phyloP scores from a whole-genome alignment of 2,888 invertebrate genomes.

The Ophion obscuratus region DNA sequence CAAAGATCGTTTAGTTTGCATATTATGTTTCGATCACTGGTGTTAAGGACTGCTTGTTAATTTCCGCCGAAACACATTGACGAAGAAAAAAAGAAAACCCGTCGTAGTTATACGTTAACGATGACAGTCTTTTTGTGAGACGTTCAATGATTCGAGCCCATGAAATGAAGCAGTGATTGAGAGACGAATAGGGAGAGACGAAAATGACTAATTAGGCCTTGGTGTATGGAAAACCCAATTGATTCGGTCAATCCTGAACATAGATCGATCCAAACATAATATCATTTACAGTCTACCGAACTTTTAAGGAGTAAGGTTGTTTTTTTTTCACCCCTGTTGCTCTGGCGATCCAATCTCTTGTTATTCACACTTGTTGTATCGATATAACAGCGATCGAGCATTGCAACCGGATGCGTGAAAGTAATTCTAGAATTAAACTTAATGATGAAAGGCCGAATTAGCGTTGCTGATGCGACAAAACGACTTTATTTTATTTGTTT shows the following conservation, averaged over 20 bases:
- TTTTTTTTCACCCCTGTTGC: constrained; percentile 31
- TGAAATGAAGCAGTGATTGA: constrained; percentile 28
- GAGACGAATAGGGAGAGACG: constrained; percentile 3
- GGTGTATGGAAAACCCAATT: constrained; percentile 1
- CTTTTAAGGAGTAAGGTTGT: constrained; percentile 46
- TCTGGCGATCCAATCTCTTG: constrained; percentile 30
- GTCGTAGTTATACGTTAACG: constrained; percentile 33
- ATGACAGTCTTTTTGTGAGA: constrained; percentile 39
- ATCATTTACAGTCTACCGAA: constrained; percentile 47
- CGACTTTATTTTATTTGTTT: constrained; percentile 65
- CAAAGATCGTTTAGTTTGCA: constrained; percentile 45
- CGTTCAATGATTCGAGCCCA: constrained; percentile 39
- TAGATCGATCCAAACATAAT: constrained; percentile 70
- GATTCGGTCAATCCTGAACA: constrained; percentile 59
- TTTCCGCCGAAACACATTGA: constrained; percentile 34
- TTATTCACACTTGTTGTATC: background rate
- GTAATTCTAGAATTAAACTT: constrained; percentile 62
- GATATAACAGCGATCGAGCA: constrained; percentile 14
- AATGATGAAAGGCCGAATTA: constrained; percentile 78
- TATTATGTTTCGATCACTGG: constrained; percentile 71
- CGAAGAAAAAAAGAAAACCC: constrained; percentile 5
- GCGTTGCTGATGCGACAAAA: constrained; percentile 83
- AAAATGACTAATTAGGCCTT: constrained; percentile 72
- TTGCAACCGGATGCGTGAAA: constrained; percentile 43
- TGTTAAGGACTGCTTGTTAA: constrained; percentile 68